These are phyloP conservation scores for Valencia hispanica DNA, from an alignment of 2,797 vertebrate species.

Conservation along the genomic window DNA sequence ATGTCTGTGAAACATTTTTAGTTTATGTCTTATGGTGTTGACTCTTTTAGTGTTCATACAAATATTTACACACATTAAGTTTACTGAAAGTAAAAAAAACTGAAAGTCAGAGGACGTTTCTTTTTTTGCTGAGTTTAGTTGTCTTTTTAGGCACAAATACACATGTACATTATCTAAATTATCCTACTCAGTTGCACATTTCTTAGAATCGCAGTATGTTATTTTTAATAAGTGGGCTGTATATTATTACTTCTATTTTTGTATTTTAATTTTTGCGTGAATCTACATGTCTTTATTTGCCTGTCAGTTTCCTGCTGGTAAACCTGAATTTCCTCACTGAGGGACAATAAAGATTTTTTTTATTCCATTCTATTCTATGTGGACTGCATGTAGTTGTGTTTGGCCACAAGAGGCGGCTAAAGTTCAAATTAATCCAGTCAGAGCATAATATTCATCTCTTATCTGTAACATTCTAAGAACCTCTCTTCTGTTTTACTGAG, in stretches of 20 bases:
- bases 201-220: not conserved
- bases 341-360: not conserved
- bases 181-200: no score
- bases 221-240: not conserved
- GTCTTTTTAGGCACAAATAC: not conserved
- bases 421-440: not conserved
- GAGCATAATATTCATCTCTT: not conserved
- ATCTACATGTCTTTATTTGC: not conserved
- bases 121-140: no score
- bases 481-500: not conserved
- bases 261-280: not conserved
- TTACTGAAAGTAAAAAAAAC: no score
- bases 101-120: no score
- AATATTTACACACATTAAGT: no score
- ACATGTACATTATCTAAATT: no score
- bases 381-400: not conserved
- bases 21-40: no score
- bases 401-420: not conserved
- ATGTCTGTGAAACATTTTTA: no score
- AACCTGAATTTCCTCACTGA: not conserved
- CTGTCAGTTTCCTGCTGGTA: not conserved
- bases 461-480: no score
- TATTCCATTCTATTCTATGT: not conserved
- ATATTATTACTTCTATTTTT: not conserved
- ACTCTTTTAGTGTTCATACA: no score